Conservation (phyloP, 2,113 vertebrate genomes). For the Pogonocichla stellata region DNA sequence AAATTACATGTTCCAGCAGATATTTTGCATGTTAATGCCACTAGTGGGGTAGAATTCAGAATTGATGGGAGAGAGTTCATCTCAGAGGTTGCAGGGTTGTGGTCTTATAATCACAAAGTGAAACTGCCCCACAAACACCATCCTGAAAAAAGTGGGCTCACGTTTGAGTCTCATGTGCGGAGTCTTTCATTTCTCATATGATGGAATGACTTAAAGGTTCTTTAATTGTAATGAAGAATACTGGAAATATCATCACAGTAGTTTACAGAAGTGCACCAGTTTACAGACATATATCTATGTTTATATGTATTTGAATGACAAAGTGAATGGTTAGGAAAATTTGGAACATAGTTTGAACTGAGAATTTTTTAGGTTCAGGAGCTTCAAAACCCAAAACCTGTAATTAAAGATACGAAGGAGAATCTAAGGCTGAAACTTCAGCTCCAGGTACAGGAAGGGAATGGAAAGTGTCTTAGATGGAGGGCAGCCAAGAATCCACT, state of each 20-base stretch:
- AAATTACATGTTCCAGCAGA: slow-evolving; percentile 29
- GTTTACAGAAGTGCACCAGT: background rate
- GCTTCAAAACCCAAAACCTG: background rate
- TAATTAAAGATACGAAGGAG: background rate
- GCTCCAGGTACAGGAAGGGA: background rate
- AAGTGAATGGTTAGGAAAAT: background rate
- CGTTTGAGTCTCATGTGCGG: background rate
- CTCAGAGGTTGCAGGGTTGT: background rate
- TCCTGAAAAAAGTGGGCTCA: background rate
- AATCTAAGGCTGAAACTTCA: background rate
- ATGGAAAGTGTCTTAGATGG: background rate
- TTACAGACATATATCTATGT: background rate
- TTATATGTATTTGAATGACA: background rate
- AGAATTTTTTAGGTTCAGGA: background rate
- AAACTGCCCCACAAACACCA: background rate
- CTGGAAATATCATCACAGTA: background rate
- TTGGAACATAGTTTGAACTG: background rate
- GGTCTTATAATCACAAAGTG: background rate
- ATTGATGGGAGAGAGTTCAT: background rate
- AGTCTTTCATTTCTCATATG: background rate
- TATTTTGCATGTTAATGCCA: slow-evolving; percentile 23
- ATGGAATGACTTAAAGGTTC: background rate
- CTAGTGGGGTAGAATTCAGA: background rate
- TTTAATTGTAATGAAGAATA: background rate
- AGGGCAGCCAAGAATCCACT: background rate